phyloP scores from a whole-genome alignment of 2,113 vertebrate genomes.

The Neodontobutis hainanensis region DNA sequence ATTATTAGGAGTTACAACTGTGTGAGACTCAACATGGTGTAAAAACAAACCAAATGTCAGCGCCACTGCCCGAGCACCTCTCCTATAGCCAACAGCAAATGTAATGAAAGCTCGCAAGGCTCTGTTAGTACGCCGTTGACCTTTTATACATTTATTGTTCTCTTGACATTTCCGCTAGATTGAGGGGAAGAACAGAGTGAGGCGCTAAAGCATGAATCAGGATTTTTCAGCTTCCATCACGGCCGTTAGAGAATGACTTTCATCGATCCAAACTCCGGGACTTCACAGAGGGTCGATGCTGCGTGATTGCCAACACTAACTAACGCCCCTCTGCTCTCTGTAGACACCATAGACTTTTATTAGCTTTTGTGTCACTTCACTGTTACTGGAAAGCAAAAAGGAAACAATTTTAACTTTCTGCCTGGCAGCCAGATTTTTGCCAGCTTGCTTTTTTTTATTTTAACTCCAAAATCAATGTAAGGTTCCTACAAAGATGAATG shows the following conservation, averaged over 20 bases:
- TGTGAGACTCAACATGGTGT: constrained; percentile 74
- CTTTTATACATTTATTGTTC: constrained; percentile 77
- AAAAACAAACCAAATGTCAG: constrained; percentile 85
- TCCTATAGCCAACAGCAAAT: constrained; percentile 68
- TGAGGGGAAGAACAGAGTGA: constrained; percentile 66
- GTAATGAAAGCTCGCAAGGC: constrained; percentile 77
- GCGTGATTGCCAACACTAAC: constrained; percentile 76
- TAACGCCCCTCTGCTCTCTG: constrained; percentile 65
- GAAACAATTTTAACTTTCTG: constrained; percentile 24
- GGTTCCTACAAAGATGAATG: no score
- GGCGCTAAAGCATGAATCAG: constrained; percentile 63
- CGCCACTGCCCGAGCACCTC: constrained; percentile 67
- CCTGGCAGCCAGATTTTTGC: constrained; percentile 19
- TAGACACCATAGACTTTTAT: constrained; percentile 64
- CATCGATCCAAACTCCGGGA: constrained; percentile 77
- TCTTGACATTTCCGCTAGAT: constrained; percentile 80
- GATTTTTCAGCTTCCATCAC: constrained; percentile 57
- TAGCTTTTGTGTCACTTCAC: constrained; percentile 58
- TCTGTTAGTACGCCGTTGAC: constrained; percentile 80
- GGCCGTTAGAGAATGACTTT: constrained; percentile 72
- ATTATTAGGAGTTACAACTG: constrained; percentile 78
- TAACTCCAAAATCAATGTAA: no score
- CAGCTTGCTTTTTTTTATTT: no score
- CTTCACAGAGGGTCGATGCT: constrained; percentile 68
- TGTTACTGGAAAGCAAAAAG: constrained; percentile 44